Evolutionary conservation across 2,113 vertebrate genomes (phyloP), one percentile per base, ranked within the genome.

Genomic region (Mystacornis crossleyi): DNA sequence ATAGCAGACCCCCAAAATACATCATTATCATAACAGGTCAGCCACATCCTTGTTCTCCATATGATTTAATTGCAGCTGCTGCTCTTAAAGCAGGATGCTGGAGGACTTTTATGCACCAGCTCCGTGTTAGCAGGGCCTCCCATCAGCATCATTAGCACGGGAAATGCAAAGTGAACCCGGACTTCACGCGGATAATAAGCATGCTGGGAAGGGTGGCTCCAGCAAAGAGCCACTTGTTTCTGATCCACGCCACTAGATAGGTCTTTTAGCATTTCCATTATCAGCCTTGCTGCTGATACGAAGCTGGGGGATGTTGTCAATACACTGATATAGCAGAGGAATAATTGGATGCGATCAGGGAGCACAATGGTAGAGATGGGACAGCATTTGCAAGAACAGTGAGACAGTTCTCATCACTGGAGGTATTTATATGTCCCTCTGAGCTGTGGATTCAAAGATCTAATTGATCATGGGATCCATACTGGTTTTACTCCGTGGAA

Each of bases 91-190:
- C 67, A 81, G 69, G 48, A 55, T 48, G 71, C 74, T 86, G 47
- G 47, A 94, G 71, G 48, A 93, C 54, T 92, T 47, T 10, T 6
- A 51, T 21, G 51, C 79, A 43, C 58, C 74, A 82, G 21, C 33
- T 19, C 64, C 0, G 34, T 47, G 67, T 17, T 91, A 83, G 66
- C 2, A 4, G 78, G 50, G 54, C 47, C 70, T 95, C 71, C 71
- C 81, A 55, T 88, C 58, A 88, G 90, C 88, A 90, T 94, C 92
- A 94, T 96, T 94, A 97, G 79, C 82, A 74, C 40, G 40, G 47
- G 71, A 83, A 93, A 89, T 47, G 47, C 54, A 70, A 78, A 91
- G 60, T 73, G 75, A 86, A 77, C 28, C 47, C 0, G 0, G 64
- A 54, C 54, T 55, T 77, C 47, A 34, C 12, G 12, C 24, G 34